Evolutionary conservation across 2,888 invertebrate species (phyloP), one percentile per base, ranked within the genome.

Genomic region (Orchesellides sinensis): DNA sequence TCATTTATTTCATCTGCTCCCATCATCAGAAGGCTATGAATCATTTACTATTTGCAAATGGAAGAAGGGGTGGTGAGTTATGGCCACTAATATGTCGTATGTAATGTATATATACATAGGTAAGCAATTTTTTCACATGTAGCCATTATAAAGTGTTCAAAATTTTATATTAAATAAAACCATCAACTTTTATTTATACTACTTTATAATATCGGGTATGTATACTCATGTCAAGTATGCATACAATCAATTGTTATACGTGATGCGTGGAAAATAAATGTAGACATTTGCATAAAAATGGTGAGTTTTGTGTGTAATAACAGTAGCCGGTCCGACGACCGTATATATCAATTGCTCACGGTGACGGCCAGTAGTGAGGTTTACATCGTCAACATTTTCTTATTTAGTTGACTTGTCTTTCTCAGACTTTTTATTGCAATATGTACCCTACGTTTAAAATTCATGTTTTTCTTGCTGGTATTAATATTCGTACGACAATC

Each of bases 331-430:
- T 78, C 69, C 63, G 79, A 70, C 79, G 65, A 79, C 63, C 70
- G 70, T 79, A 79, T 68, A 78, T 69, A 78, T 79, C 79, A 79
- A 79, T 79, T 79, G 70, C 70, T 70, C 79, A 79, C 63, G 70
- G 79, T 79, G 70, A 78, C 63, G 61, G 47, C 49, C 65, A 32
- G 40, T 59, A 59, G 21, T 54, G 49, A 8, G 21, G 6, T 49
- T 17, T 49, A 49, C 17, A 19, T 49, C 17, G 49, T 49, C 6
- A 21, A 49, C 49, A 8, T 35, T n/a, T n/a, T n/a, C n/a, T n/a
- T n/a, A n/a, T n/a, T n/a, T n/a, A n/a, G n/a, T n/a, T n/a, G n/a
- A n/a, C n/a, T n/a, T n/a, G n/a, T n/a, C n/a, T n/a, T n/a, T n/a
- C n/a, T n/a, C n/a, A n/a, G n/a, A n/a, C n/a, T n/a, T n/a, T n/a